Conservation (phyloP, 1,140 invertebrate genomes). For the Lamellibrachia luymesi region DNA sequence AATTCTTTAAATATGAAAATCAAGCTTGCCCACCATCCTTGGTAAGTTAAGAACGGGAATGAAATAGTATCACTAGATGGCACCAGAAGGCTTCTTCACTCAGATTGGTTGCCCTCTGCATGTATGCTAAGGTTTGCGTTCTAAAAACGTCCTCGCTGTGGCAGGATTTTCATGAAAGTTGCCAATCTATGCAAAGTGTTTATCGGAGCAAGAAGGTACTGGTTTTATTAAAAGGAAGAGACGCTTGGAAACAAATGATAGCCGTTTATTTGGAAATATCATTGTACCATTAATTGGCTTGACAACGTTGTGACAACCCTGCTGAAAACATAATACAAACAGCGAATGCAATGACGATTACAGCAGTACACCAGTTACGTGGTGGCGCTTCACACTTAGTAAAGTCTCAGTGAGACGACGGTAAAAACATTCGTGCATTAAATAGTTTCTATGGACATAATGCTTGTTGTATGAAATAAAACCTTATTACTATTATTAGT, state of each 20-base stretch:
- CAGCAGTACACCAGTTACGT: background rate
- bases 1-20: slow-evolving; percentile 28
- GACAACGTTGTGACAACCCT: background rate
- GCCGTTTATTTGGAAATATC: background rate
- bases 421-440: background rate
- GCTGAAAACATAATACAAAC: background rate
- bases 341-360: background rate
- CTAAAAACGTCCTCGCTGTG: background rate
- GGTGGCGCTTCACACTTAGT: background rate
- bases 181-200: too few species aligned
- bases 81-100: background rate
- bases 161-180: too few species aligned
- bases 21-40: slow-evolving; percentile 22
- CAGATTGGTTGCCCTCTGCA: background rate
- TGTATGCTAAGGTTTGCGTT: background rate
- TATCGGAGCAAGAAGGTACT: background rate
- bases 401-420: background rate
- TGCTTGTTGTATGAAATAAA: too few species aligned
- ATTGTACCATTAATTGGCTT: background rate
- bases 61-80: background rate
- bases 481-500: too few species aligned
- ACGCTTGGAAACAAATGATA: background rate
- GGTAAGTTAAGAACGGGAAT: background rate
- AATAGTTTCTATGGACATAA: background rate
- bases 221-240: background rate